Conservation (phyloP, 2,888 invertebrate species). For the Drosophila ustulata region DNA sequence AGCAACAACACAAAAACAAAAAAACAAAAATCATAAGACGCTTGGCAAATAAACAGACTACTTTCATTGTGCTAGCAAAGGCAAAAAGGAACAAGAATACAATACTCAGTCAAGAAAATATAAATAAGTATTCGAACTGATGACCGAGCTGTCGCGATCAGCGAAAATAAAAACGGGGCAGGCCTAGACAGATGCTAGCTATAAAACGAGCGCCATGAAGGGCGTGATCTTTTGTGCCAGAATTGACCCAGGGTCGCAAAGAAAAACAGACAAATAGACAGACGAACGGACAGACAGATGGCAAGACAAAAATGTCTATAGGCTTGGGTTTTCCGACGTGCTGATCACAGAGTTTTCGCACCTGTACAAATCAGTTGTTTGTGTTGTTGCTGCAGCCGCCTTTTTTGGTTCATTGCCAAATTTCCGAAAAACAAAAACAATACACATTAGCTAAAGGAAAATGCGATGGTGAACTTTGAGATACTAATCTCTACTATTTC, state of each 20-base stretch:
- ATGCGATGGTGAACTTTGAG: not conserved
- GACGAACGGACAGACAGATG: not conserved
- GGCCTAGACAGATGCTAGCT: constrained; percentile 3
- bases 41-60: constrained; percentile 46
- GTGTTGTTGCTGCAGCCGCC: constrained; percentile 38
- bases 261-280: not conserved
- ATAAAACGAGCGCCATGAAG: constrained; percentile 8
- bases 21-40: constrained; percentile 21
- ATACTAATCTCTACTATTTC: constrained; percentile 1
- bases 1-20: not conserved
- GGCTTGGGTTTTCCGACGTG: constrained; percentile 33
- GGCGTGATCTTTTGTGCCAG: constrained; percentile 23
- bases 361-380: constrained; percentile 68
- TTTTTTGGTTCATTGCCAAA: constrained; percentile 80
- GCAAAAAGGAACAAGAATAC: constrained; percentile 5
- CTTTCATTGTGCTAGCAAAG: constrained; percentile 21
- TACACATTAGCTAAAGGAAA: constrained; percentile 14
- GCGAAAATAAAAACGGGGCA: constrained; percentile 14
- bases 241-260: constrained; percentile 13
- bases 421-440: constrained; percentile 40
- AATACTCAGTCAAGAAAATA: constrained; percentile 12
- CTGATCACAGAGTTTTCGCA: constrained; percentile 80
- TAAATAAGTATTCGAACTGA: constrained; percentile 10
- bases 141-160: constrained; percentile 19
- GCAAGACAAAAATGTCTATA: constrained; percentile 7